Conservation (phyloP, 2,797 vertebrate genomes). For the Pristis pectinata region DNA sequence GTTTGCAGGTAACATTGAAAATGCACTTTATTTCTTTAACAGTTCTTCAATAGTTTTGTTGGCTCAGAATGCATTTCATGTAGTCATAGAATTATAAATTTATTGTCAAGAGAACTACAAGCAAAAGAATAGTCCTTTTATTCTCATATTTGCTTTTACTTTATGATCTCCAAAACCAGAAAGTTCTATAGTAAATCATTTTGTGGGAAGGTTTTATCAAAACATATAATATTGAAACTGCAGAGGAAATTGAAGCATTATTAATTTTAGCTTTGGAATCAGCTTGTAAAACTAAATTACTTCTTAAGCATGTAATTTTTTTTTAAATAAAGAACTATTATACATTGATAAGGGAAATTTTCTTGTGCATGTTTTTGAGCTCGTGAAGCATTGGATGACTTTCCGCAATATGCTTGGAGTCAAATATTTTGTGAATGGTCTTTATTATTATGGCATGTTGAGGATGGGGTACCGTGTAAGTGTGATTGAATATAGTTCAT, state of each 20-base stretch:
- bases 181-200: slow-evolving; percentile 16
- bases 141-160: not conserved
- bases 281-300: not conserved
- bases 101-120: not conserved
- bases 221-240: slow-evolving; percentile 19
- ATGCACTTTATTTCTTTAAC: not conserved
- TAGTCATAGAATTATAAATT: not conserved
- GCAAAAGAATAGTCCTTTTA: slow-evolving; percentile 20
- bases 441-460: not conserved
- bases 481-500: not conserved
- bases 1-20: not conserved
- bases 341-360: slow-evolving; percentile 20
- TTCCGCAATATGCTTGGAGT: not conserved
- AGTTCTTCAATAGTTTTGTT: not conserved
- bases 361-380: not conserved
- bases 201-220: not conserved
- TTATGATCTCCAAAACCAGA: not conserved
- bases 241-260: slow-evolving; percentile 16
- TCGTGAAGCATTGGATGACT: not conserved
- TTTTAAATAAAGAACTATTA: not conserved
- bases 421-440: not conserved
- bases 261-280: not conserved
- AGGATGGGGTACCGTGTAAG: not conserved
- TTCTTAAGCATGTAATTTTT: not conserved
- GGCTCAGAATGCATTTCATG: not conserved